Evolutionary conservation across 2,888 invertebrate genomes (phyloP).

Genomic region (Blastobasis lacticolella): DNA sequence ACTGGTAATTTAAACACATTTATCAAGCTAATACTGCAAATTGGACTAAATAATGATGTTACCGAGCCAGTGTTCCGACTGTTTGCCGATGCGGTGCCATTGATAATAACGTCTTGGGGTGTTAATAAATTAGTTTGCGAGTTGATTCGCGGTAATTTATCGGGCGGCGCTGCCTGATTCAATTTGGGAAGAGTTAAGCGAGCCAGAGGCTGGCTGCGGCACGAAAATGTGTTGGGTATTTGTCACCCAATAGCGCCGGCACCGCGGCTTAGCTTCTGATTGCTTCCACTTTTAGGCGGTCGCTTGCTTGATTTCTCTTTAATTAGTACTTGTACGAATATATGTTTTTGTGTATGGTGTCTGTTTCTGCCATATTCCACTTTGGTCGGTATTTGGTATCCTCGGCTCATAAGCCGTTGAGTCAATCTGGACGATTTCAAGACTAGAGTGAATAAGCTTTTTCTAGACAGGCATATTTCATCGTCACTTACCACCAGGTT

Average conservation of each 20-base stretch:
- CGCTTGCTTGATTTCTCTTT: no score
- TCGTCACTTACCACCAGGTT: no score
- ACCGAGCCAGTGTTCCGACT: constrained; percentile 39
- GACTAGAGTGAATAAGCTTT: no score
- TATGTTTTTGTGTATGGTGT: no score
- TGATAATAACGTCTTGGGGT: constrained; percentile 46
- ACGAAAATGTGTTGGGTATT: not conserved
- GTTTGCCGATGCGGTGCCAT: constrained; percentile 44
- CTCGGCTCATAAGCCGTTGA: no score
- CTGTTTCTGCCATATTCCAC: no score
- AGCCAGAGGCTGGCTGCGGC: constrained; percentile 8
- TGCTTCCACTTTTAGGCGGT: not conserved
- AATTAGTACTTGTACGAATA: no score
- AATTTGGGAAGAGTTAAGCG: constrained; percentile 25
- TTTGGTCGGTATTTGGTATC: no score
- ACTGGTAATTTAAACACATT: constrained; percentile 64
- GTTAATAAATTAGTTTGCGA: constrained; percentile 52
- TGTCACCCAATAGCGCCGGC: not conserved
- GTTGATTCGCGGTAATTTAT: constrained; percentile 32
- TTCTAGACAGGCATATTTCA: no score
- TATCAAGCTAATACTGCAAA: constrained; percentile 68
- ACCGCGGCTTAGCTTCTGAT: not conserved
- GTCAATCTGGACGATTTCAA: no score
- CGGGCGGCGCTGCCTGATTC: constrained; percentile 21
- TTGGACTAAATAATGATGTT: constrained; percentile 69